phyloP scores from a whole-genome alignment of 1,140 invertebrate genomes.

The Polyergus mexicanus region DNA sequence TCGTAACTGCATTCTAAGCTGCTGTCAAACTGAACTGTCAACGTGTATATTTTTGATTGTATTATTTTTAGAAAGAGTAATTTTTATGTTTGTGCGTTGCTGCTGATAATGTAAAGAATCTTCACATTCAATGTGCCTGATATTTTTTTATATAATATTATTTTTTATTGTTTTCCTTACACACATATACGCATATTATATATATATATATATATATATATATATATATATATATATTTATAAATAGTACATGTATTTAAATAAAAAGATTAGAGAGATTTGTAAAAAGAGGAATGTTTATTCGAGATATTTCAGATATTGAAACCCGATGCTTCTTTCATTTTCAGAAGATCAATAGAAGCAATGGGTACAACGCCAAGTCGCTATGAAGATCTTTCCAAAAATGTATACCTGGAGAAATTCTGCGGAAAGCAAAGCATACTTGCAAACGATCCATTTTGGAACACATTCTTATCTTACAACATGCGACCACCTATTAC shows the following conservation, averaged over 20 bases:
- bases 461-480: conserved; percentile 97
- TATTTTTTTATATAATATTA: background rate
- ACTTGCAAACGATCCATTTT: conserved; percentile 96
- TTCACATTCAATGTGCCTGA: background rate
- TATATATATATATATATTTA: background rate
- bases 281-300: too few species aligned
- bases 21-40: background rate
- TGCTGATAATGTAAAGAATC: background rate
- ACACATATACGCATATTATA: background rate
- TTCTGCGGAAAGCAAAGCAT: conserved; percentile 94
- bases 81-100: background rate
- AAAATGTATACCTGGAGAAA: conserved; percentile 93
- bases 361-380: conserved; percentile 95
- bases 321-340: background rate
- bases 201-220: background rate
- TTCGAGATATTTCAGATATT: background rate
- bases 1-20: background rate
- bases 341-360: conserved; percentile 59
- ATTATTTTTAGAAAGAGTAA: background rate
- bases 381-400: conserved; percentile 92
- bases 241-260: background rate
- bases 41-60: background rate
- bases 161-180: background rate
- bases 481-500: conserved; percentile 93
- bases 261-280: too few species aligned